These are phyloP conservation scores for Unio delphinus DNA, from an alignment of 2,888 invertebrate species.

Conservation along the genomic window DNA sequence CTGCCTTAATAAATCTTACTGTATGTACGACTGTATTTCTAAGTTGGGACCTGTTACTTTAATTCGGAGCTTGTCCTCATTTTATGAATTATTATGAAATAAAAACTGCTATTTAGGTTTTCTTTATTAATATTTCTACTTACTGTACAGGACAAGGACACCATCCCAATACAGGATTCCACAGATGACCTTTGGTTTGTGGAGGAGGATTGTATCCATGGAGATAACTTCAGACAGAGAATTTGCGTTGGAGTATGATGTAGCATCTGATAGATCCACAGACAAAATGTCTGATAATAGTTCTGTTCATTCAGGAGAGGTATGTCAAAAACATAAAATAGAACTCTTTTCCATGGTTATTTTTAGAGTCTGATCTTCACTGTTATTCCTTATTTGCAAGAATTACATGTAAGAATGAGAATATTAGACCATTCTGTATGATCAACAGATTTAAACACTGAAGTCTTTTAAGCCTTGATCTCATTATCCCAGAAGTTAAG, in stretches of 20 bases:
- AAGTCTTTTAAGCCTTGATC: too few relatives aligned
- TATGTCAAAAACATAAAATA: conserved; percentile 3
- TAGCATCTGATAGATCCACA: conserved; percentile 34
- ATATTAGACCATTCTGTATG: background rate
- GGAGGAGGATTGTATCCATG: conserved; percentile 35
- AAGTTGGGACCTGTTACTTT: too few relatives aligned
- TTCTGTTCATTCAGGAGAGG: conserved; percentile 35
- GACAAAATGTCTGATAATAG: conserved; percentile 23
- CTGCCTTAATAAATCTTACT: too few relatives aligned
- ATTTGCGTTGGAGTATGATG: conserved; percentile 48
- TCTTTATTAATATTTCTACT: background rate
- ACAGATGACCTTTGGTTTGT: conserved; percentile 60
- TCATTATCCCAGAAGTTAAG: too few relatives aligned
- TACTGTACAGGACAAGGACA: conserved; percentile 44
- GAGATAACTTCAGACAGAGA: conserved; percentile 34
- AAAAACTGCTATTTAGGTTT: background rate
- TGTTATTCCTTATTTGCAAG: background rate
- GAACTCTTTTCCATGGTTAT: background rate
- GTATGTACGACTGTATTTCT: too few relatives aligned
- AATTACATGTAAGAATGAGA: background rate
- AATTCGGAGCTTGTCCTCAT: too few relatives aligned
- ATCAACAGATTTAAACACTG: too few relatives aligned
- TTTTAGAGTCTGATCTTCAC: background rate
- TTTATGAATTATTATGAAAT: background rate
- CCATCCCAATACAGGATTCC: conserved; percentile 46